phyloP scores from a whole-genome alignment of 2,113 vertebrate genomes.

The Smithornis capensis region DNA sequence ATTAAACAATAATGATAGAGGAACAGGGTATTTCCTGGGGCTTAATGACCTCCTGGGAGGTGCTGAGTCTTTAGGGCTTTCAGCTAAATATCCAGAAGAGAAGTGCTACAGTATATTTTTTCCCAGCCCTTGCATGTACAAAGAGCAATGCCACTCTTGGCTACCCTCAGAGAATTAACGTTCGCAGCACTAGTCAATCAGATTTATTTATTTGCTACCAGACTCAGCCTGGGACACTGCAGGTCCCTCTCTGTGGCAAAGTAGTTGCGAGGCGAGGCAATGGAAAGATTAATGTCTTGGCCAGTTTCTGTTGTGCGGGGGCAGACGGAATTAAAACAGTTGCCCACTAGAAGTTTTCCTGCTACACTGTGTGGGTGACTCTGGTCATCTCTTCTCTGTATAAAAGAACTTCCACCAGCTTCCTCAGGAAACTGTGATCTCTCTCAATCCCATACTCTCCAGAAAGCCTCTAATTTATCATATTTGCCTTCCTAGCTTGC shows the following conservation, averaged over 20 bases:
- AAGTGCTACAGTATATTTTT: constrained; percentile 2
- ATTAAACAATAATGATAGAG: constrained; percentile 45
- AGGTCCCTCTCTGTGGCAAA: constrained; percentile 12
- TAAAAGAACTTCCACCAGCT: neutral
- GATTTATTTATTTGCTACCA: constrained; percentile 50
- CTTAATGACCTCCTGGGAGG: constrained; percentile 57
- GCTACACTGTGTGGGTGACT: neutral
- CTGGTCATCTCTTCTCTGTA: neutral
- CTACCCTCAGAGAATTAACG: constrained; percentile 26
- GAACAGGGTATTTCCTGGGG: constrained; percentile 40
- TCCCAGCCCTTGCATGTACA: neutral
- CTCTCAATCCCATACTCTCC: neutral
- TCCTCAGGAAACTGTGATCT: neutral
- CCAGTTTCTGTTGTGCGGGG: neutral
- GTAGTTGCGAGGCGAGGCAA: neutral
- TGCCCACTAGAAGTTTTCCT: neutral
- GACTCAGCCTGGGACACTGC: neutral
- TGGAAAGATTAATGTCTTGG: neutral
- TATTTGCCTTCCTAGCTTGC: neutral
- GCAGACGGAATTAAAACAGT: neutral
- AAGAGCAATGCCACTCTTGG: constrained; percentile 8
- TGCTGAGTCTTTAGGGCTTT: constrained; percentile 35
- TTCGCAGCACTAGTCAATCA: neutral
- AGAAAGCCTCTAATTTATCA: neutral
- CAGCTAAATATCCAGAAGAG: constrained; percentile 25